phyloP scores from a whole-genome alignment of 2,797 vertebrate genomes.

The Parambassis ranga region DNA sequence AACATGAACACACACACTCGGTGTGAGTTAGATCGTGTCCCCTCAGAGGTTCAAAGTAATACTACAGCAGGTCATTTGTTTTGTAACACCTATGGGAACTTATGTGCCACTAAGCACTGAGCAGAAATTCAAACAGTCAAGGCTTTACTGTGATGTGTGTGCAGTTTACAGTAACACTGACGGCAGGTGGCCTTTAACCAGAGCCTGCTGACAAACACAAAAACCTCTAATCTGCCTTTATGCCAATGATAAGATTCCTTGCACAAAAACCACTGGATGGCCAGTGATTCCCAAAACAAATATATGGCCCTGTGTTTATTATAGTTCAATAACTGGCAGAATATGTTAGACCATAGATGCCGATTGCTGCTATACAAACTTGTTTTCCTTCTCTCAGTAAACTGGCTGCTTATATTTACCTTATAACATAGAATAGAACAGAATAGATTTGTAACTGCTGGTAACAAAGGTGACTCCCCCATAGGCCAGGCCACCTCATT shows the following conservation, averaged over 20 bases:
- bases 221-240: no score
- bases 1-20: constrained; percentile 37
- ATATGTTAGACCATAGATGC: no score
- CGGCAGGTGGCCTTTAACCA: not conserved
- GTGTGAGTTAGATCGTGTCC: constrained; percentile 23
- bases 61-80: constrained; percentile 51
- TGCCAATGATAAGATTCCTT: no score
- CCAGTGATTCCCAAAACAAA: no score
- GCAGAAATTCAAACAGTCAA: constrained; percentile 21
- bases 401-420: not conserved
- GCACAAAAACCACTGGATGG: no score
- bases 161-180: constrained; percentile 3
- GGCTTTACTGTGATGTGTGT: constrained; percentile 17
- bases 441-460: no score
- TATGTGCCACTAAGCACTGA: constrained; percentile 6
- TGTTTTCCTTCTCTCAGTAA: no score
- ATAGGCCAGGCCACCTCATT: no score
- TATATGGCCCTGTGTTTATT: no score
- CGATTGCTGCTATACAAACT: no score
- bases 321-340: no score
- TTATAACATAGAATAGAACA: not conserved
- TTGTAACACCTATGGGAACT: constrained; percentile 37
- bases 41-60: constrained; percentile 49
- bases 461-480: no score
- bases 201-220: not conserved